Conservation (phyloP, 1,140 invertebrate genomes). For the Sinella curviseta region DNA sequence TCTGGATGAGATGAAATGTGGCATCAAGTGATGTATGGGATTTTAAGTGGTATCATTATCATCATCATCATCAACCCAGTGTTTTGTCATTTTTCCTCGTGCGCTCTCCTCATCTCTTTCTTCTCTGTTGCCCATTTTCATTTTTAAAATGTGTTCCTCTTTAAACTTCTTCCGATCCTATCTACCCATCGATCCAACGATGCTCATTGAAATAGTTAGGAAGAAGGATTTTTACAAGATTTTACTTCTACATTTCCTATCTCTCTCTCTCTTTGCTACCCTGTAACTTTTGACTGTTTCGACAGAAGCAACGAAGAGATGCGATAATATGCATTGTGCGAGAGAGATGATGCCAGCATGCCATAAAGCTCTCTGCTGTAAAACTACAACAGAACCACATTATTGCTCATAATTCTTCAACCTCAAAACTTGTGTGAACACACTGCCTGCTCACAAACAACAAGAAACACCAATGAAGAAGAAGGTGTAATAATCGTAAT, state of each 20-base stretch:
- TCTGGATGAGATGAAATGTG: not conserved
- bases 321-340: no score
- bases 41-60: constrained; percentile 25
- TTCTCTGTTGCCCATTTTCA: not conserved
- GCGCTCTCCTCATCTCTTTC: not conserved
- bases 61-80: not conserved
- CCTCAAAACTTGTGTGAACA: constrained; percentile 5
- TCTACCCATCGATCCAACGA: not conserved
- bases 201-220: not conserved
- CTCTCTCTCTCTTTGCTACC: no score
- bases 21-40: constrained; percentile 2
- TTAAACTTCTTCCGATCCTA: not conserved
- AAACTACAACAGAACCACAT: constrained; percentile 14
- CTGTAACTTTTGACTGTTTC: not conserved
- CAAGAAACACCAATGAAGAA: not conserved
- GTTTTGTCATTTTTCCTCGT: constrained; percentile 19
- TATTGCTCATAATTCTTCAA: constrained; percentile 18
- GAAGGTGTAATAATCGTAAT: constrained; percentile 49
- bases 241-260: no score
- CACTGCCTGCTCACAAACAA: not conserved
- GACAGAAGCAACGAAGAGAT: no score
- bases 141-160: not conserved
- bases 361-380: not conserved
- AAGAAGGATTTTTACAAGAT: constrained; percentile 8
- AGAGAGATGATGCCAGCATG: not conserved